These are phyloP conservation scores for Heliconius congener DNA, from an alignment of 1,140 invertebrate genomes.

Conservation along the genomic window DNA sequence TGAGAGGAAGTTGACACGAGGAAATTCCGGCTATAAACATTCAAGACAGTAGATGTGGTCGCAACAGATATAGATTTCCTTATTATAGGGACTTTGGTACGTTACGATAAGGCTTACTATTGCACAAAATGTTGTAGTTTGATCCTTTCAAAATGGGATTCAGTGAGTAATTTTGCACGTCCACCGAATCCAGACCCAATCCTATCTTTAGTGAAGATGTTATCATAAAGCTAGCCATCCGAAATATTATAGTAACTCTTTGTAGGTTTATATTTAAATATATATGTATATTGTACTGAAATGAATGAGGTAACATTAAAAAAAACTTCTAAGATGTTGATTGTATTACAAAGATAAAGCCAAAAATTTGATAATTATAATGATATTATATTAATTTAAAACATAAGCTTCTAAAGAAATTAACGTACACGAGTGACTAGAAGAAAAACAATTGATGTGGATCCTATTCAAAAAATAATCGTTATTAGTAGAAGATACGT, in stretches of 20 bases:
- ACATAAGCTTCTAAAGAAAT: not conserved
- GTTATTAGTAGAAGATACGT: slow-evolving; percentile 11
- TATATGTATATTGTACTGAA: too few relatives aligned
- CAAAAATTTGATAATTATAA: not conserved
- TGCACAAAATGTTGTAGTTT: slow-evolving; percentile 9
- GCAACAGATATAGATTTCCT: slow-evolving; percentile 20
- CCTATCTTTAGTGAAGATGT: slow-evolving; percentile 23
- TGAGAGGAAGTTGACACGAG: slow-evolving; percentile 36
- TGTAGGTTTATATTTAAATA: not conserved
- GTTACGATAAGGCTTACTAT: slow-evolving; percentile 21
- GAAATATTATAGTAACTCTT: not conserved
- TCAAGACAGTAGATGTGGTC: slow-evolving; percentile 25
- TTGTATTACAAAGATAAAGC: not conserved
- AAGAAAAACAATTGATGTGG: not conserved
- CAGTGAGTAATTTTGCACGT: slow-evolving; percentile 23
- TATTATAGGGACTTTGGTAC: slow-evolving; percentile 14
- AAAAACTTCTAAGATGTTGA: too few relatives aligned
- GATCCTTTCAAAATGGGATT: slow-evolving; percentile 16
- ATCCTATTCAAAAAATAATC: not conserved
- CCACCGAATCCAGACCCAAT: slow-evolving; percentile 16
- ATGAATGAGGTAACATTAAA: too few relatives aligned
- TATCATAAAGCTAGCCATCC: slow-evolving; percentile 15
- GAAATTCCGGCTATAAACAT: slow-evolving; percentile 44
- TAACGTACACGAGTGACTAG: not conserved
- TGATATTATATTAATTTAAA: not conserved